Evolutionary conservation across 1,140 invertebrate genomes (phyloP).

Genomic region (Scaptomyza montana): DNA sequence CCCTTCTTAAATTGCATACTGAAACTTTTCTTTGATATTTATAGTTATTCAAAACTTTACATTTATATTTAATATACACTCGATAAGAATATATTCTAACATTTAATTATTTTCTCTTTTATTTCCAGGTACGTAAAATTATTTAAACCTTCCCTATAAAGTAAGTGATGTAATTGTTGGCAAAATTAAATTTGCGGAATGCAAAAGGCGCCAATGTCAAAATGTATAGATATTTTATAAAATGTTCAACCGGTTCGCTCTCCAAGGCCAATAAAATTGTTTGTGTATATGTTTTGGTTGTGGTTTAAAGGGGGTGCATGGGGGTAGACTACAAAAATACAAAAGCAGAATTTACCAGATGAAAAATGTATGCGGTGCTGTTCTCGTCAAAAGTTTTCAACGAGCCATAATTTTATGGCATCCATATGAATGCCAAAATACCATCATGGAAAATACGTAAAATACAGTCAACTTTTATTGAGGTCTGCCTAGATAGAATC

Average conservation of each 20-base stretch:
- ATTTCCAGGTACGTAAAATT: slow-evolving; percentile 53
- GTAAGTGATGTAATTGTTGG: slow-evolving; percentile 19
- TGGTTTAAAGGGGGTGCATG: neutral
- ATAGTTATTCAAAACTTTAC: no score
- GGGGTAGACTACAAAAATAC: slow-evolving; percentile 28
- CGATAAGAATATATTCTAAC: neutral
- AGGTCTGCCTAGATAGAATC: slow-evolving; percentile 40
- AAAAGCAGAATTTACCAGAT: slow-evolving; percentile 50
- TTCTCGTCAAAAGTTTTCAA: slow-evolving; percentile 68
- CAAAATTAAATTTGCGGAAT: slow-evolving; percentile 44
- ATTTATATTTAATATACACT: no score
- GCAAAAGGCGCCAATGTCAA: slow-evolving; percentile 62
- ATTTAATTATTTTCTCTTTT: slow-evolving; percentile 10
- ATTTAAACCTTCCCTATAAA: neutral
- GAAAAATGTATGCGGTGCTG: slow-evolving; percentile 34
- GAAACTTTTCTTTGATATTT: no score
- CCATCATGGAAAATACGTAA: slow-evolving; percentile 41
- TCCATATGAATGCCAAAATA: slow-evolving; percentile 54
- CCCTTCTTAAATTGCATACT: no score
- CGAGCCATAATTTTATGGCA: slow-evolving; percentile 64
- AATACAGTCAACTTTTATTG: slow-evolving; percentile 60
- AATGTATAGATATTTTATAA: slow-evolving; percentile 54
- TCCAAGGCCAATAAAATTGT: slow-evolving; percentile 60
- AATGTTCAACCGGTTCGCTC: slow-evolving; percentile 32
- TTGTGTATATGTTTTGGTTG: slow-evolving; percentile 5